Evolutionary conservation across 2,797 vertebrate species (phyloP).

Genomic region (Meriones psammophilus): DNA sequence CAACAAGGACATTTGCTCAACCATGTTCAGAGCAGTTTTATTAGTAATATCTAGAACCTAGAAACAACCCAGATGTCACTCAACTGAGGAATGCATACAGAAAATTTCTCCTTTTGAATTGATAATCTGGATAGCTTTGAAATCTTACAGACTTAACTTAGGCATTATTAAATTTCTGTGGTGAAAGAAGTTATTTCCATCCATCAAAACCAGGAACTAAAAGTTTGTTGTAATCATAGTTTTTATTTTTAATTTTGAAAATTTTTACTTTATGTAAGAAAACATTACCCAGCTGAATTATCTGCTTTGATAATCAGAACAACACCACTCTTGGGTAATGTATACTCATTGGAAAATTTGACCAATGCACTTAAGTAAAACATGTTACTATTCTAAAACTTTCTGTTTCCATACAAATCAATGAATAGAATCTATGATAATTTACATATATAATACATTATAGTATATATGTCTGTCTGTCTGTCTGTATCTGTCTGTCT

Average conservation of each 20-base stretch:
- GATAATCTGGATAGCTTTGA: not conserved
- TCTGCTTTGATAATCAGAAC: not conserved
- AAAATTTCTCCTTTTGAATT: not conserved
- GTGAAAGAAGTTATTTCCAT: not conserved
- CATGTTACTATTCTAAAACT: not conserved
- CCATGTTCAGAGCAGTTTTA: too few species aligned
- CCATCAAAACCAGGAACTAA: not conserved
- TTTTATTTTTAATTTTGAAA: not conserved
- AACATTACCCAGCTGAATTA: not conserved
- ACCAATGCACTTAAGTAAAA: not conserved
- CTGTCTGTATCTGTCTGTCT: not conserved
- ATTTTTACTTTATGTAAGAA: not conserved
- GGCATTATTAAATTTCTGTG: not conserved
- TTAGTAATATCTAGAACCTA: too few species aligned
- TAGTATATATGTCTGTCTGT: not conserved
- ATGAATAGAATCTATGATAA: not conserved
- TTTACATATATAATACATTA: not conserved
- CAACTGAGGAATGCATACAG: too few species aligned
- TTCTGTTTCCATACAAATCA: not conserved
- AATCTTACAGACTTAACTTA: not conserved
- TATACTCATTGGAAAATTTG: not conserved
- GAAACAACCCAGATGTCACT: too few species aligned
- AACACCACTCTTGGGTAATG: not conserved
- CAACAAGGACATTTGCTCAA: too few species aligned
- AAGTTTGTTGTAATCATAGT: not conserved